phyloP scores from a whole-genome alignment of 2,888 invertebrate genomes.

The Scotopteryx bipunctaria region DNA sequence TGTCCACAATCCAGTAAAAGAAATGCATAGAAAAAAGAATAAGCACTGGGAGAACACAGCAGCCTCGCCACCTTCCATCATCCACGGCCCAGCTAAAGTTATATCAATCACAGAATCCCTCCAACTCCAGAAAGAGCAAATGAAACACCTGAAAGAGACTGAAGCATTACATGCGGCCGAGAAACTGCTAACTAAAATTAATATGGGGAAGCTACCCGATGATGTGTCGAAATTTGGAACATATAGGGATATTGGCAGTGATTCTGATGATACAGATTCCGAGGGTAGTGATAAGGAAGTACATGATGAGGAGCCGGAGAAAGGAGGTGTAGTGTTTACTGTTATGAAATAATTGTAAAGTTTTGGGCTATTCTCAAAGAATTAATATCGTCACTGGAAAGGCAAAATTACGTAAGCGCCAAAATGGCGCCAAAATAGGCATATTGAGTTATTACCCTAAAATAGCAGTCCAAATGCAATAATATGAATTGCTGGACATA shows the following conservation, averaged over 20 bases:
- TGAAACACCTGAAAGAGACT: conserved; percentile 68
- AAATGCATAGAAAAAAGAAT: conserved; percentile 73
- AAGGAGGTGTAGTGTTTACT: conserved; percentile 79
- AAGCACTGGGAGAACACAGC: conserved; percentile 85
- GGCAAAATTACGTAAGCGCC: too few relatives aligned
- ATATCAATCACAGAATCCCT: conserved; percentile 83
- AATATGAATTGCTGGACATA: too few relatives aligned
- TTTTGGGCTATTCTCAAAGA: background rate
- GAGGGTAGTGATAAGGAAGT: conserved; percentile 82
- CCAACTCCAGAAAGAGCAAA: conserved; percentile 79
- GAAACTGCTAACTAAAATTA: conserved; percentile 68
- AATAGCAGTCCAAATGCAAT: too few relatives aligned
- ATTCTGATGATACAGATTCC: conserved; percentile 61
- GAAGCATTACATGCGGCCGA: conserved; percentile 83
- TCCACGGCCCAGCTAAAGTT: conserved; percentile 79
- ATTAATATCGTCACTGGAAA: too few relatives aligned
- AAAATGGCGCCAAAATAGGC: too few relatives aligned
- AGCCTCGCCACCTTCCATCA: conserved; percentile 84
- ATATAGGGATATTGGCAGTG: conserved; percentile 66
- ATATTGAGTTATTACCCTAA: too few relatives aligned
- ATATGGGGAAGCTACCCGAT: conserved; percentile 60
- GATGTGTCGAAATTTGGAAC: conserved; percentile 62
- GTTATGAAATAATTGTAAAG: conserved; percentile 62
- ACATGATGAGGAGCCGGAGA: conserved; percentile 83
- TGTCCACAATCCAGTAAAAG: conserved; percentile 82